Percentiles rank a stretch among this genome's conserved stretches.
These are phyloP conservation scores for Hedya salicella DNA, from an alignment of 2,888 invertebrate species.

Conservation along the genomic window DNA sequence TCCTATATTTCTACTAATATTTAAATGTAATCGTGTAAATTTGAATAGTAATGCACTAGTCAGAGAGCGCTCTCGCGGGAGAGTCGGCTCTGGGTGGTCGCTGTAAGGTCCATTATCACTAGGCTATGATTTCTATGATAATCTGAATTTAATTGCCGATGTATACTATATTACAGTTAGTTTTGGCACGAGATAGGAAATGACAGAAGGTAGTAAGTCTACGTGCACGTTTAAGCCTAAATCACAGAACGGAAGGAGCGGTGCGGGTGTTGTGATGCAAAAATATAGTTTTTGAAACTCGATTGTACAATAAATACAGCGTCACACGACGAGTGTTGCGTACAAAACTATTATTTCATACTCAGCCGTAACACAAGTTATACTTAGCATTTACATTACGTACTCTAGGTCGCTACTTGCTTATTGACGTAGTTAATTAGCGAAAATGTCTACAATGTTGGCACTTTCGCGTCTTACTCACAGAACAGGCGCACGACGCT, in stretches of 20 bases:
- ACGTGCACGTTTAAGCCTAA: constrained; percentile 75
- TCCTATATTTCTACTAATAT: constrained; percentile 32
- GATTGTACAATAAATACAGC: constrained; percentile 59
- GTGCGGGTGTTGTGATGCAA: constrained; percentile 77
- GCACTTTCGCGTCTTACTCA: constrained; percentile 60
- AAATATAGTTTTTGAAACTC: constrained; percentile 67
- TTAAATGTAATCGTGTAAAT: constrained; percentile 19
- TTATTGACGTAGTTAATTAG: constrained; percentile 73
- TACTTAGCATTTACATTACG: constrained; percentile 56
- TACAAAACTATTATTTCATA: constrained; percentile 64
- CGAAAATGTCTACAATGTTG: constrained; percentile 67
- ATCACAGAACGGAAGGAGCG: constrained; percentile 81
- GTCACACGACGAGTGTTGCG: constrained; percentile 57
- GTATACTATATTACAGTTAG: constrained; percentile 46
- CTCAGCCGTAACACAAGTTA: constrained; percentile 57
- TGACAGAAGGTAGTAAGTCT: constrained; percentile 63
- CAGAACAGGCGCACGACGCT: not conserved
- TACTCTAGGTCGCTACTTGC: constrained; percentile 56
- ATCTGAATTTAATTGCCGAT: constrained; percentile 23
- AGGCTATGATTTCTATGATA: constrained; percentile 29
- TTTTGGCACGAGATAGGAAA: constrained; percentile 80
- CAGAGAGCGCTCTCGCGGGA: not conserved
- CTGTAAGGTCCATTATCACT: constrained; percentile 18
- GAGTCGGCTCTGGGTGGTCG: constrained; percentile 15
- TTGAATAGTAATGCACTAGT: constrained; percentile 23